Evolutionary conservation across 1,140 invertebrate genomes (phyloP), one percentile per base, ranked within the genome.

Genomic region (Drosophila oshimai): DNA sequence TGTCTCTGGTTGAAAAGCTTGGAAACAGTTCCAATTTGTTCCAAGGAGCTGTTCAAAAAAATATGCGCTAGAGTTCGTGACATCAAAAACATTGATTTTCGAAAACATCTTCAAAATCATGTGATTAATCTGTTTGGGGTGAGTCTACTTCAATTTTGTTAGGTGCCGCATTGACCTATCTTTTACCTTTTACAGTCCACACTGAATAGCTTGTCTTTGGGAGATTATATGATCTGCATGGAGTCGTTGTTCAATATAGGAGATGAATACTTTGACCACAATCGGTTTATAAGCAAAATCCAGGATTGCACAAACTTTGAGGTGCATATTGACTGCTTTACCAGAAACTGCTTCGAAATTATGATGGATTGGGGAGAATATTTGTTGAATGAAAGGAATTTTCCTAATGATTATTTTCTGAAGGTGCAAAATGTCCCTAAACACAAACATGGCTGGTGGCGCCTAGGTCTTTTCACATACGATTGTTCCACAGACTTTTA

Each of bases 201-300:
- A 6, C 42, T 65, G n/a, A 12, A 45, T 3, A 33, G 26, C 12
- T 39, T 89, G 18, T 39, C 55, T 4, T 12, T 90, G 26, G 6
- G 45, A 2, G 83, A 90, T 26, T 88, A 84, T 33, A 22, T 89
- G 10, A 26, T 60, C 3, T 78, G 88, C 5, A 41, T 90, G 4
- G 83, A 88, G 37, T 47, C 70, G 2, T 57, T 90, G 10, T 81
- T 53, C 22, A 90, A 86, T 18, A 26, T 49, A 9, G 62, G 42
- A 1, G 89, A 90, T 45, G 4, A 18, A 3, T 89, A 64, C 41
- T 5, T 12, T 1, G 71, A 71, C 10, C 20, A 70, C 15, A 5
- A 69, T 9, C 45, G 67, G 1, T 55, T 90, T 0, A 47, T 39
- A 7, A 7, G 18, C 0, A 74, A 89, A 67, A 65, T 75, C 29